Conservation (phyloP, 2,113 vertebrate genomes). For the Trogon melanurus region DNA sequence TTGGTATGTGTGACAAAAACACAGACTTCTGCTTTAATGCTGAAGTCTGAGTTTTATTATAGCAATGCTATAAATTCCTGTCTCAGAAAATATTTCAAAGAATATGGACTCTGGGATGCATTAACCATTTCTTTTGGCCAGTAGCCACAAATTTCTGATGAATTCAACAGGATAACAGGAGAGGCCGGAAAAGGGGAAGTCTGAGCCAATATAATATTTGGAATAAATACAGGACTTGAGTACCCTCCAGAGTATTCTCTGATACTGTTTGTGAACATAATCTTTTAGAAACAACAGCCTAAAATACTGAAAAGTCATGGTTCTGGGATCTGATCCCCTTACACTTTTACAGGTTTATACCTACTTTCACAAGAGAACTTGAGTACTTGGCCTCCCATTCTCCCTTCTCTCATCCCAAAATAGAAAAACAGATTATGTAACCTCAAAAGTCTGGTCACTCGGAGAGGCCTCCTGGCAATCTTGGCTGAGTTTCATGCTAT, state of each 20-base stretch:
- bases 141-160: slow-evolving; percentile 4
- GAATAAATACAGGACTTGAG: not conserved
- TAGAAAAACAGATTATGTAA: not conserved
- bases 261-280: not conserved
- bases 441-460: not conserved
- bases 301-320: not conserved
- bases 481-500: not conserved
- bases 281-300: not conserved
- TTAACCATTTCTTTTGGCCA: slow-evolving; percentile 37
- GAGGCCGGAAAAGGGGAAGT: slow-evolving; percentile 4
- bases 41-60: slow-evolving; percentile 41
- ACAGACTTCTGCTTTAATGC: not conserved
- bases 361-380: not conserved
- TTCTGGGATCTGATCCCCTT: not conserved
- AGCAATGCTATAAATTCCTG: slow-evolving; percentile 21
- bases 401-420: not conserved
- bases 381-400: not conserved
- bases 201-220: not conserved
- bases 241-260: not conserved
- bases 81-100: slow-evolving; percentile 40
- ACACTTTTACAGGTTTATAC: not conserved
- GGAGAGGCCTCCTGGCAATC: not conserved
- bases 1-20: not conserved
- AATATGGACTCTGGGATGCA: not conserved
- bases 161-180: not conserved